Evolutionary conservation across 2,113 vertebrate genomes (phyloP).

Genomic region (Tragelaphus scriptus): DNA sequence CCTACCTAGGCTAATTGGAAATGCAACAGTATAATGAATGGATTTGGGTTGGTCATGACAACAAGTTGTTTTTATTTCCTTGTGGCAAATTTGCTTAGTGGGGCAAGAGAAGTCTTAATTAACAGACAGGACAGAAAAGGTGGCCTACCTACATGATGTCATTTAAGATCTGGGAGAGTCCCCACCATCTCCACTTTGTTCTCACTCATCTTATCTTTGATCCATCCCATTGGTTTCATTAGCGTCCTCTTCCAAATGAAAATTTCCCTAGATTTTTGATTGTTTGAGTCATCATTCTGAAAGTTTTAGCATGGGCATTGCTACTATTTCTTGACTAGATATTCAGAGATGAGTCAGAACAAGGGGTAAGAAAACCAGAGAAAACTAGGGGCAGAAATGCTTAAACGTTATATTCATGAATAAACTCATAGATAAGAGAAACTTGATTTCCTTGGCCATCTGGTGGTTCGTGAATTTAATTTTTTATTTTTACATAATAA

Average conservation of each 20-base stretch:
- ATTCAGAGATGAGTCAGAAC: neutral
- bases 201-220: neutral
- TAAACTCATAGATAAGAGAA: neutral
- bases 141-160: neutral
- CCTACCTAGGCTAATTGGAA: neutral
- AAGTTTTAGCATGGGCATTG: neutral
- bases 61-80: neutral
- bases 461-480: neutral
- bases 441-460: constrained; percentile 36
- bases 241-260: neutral
- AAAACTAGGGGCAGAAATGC: constrained; percentile 11
- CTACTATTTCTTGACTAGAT: neutral
- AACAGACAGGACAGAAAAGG: neutral
- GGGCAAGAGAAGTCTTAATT: neutral
- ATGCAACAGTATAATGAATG: neutral
- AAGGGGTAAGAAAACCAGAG: neutral
- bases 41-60: neutral
- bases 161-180: neutral
- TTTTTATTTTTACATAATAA: constrained; percentile 41
- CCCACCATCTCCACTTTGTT: neutral
- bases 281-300: neutral
- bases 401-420: constrained; percentile 12
- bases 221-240: neutral
- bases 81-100: neutral
- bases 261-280: neutral